Percentiles rank a stretch among this genome's conserved stretches.
Evolutionary conservation across 2,797 vertebrate genomes (phyloP).

Genomic region (Kryptolebias ocellatus): DNA sequence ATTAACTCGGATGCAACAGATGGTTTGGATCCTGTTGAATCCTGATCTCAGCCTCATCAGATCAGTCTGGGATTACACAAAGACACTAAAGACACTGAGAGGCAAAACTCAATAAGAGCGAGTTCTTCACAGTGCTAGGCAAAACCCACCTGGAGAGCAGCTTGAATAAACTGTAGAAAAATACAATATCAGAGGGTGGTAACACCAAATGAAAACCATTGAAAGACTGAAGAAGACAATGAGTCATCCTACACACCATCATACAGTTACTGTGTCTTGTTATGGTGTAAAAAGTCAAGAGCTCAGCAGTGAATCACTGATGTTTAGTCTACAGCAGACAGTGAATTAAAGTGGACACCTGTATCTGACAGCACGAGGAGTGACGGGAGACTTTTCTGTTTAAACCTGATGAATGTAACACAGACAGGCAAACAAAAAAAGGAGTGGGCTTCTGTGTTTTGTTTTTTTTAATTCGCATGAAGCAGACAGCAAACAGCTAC

Average conservation of each 20-base stretch:
- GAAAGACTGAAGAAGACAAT: conserved; percentile 7
- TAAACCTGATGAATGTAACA: conserved; percentile 48
- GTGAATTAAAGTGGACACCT: conserved; percentile 55
- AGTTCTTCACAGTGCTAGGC: background rate
- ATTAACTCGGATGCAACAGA: conserved; percentile 13
- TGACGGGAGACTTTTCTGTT: conserved; percentile 42
- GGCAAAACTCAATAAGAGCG: background rate
- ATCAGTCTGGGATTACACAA: conserved; percentile 1
- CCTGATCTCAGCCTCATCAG: conserved; percentile 9
- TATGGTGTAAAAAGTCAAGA: conserved; percentile 12
- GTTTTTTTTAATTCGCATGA: conserved; percentile 10
- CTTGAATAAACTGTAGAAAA: background rate
- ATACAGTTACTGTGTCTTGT: conserved; percentile 20
- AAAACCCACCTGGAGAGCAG: background rate
- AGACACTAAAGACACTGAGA: conserved; percentile 4
- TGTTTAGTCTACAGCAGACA: conserved; percentile 36
- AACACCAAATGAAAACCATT: conserved; percentile 7
- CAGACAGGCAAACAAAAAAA: conserved; percentile 39
- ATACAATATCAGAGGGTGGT: background rate
- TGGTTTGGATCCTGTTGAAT: conserved; percentile 14
- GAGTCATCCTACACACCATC: background rate
- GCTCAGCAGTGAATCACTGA: conserved; percentile 18
- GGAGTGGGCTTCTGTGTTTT: background rate
- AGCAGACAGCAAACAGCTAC: background rate
- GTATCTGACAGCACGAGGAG: conserved; percentile 45